phyloP scores from a whole-genome alignment of 1,140 invertebrate genomes.

The Drosophila arawakana region DNA sequence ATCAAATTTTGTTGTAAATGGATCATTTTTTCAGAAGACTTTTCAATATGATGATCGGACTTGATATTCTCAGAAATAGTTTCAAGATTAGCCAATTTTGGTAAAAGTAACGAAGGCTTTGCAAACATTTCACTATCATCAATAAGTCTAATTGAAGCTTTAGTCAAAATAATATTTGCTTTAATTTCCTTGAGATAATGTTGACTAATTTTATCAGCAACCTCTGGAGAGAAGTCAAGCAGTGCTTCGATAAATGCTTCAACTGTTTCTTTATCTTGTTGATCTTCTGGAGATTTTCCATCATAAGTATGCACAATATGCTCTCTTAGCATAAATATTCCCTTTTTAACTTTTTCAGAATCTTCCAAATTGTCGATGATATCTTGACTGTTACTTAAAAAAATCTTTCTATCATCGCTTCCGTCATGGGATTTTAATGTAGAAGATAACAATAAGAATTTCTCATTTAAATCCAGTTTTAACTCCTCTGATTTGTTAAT shows the following conservation, averaged over 20 bases:
- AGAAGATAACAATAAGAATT: constrained; percentile 7
- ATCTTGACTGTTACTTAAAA: constrained; percentile 38
- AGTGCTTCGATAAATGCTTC: constrained; percentile 64
- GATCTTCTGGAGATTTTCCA: constrained; percentile 35
- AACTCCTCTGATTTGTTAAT: constrained; percentile 15
- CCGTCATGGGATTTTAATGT: constrained; percentile 3
- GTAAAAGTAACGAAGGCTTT: constrained; percentile 55
- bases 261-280: constrained; percentile 30
- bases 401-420: constrained; percentile 6
- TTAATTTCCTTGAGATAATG: constrained; percentile 57
- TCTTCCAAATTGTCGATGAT: constrained; percentile 51
- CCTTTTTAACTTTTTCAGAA: constrained; percentile 45
- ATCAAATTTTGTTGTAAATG: constrained; percentile 68
- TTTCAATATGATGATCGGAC: constrained; percentile 38
- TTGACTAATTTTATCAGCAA: constrained; percentile 41
- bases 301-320: constrained; percentile 80
- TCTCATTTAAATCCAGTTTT: constrained; percentile 3
- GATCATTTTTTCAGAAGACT: constrained; percentile 65
- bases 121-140: constrained; percentile 55
- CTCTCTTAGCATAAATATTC: constrained; percentile 69
- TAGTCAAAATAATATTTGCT: constrained; percentile 54
- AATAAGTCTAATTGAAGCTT: constrained; percentile 52
- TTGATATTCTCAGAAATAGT: constrained; percentile 53
- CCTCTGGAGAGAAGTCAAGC: constrained; percentile 46
- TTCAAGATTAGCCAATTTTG: constrained; percentile 60